Conservation (phyloP, 2,113 vertebrate species). For the Rynchops niger region DNA sequence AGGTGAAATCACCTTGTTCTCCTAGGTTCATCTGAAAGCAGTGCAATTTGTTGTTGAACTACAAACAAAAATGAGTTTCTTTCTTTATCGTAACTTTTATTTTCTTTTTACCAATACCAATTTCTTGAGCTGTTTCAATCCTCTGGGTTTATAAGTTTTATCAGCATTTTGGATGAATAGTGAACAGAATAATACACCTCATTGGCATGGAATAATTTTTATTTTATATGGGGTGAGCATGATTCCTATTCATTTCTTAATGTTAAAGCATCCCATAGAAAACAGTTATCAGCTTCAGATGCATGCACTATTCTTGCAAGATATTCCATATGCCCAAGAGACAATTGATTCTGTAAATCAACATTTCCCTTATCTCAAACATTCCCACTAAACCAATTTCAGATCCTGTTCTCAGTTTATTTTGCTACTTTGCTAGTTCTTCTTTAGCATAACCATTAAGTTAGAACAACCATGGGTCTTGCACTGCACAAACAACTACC, state of each 20-base stretch:
- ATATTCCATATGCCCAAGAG: neutral
- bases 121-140: neutral
- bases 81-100: conserved; percentile 11
- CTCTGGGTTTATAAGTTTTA: neutral
- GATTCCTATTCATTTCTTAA: neutral
- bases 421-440: neutral
- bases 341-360: conserved; percentile 13
- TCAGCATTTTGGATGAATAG: neutral
- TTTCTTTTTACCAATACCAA: neutral
- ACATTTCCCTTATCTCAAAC: neutral
- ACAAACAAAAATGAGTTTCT: neutral
- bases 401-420: neutral
- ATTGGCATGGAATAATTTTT: neutral
- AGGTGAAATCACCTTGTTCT: neutral
- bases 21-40: neutral
- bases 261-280: neutral
- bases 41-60: neutral
- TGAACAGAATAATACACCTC: neutral
- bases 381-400: neutral
- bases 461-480: neutral
- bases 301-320: neutral
- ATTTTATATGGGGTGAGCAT: neutral
- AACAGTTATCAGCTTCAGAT: neutral
- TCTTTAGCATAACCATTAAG: neutral
- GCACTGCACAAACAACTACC: neutral